A percentile compares a stretch with the other conserved stretches of the same genome.
phyloP scores from a whole-genome alignment of 1,140 invertebrate species.

The Pseudomyrmex gracilis region DNA sequence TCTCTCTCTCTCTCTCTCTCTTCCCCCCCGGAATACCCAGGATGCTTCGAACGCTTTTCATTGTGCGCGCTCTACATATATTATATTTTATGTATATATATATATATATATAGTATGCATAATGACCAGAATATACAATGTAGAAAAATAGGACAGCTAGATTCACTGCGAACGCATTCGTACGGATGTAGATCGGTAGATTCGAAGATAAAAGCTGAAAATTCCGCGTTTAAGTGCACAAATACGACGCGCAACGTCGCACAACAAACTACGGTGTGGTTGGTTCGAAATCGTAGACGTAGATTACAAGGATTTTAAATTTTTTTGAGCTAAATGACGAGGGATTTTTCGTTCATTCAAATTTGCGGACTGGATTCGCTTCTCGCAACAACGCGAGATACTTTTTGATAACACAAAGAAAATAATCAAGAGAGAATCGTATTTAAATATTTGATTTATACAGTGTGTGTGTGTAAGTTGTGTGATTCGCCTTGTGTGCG shows the following conservation, averaged over 20 bases:
- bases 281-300: no score
- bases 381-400: constrained; percentile 13
- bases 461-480: not conserved
- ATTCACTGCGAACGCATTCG: constrained; percentile 63
- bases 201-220: constrained; percentile 18
- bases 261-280: no score
- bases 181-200: not conserved
- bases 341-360: not conserved
- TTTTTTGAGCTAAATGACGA: no score
- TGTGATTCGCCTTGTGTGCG: constrained; percentile 1
- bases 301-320: no score
- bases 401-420: not conserved
- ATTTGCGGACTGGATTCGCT: not conserved
- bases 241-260: not conserved
- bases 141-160: constrained; percentile 81
- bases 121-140: constrained; percentile 78
- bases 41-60: constrained; percentile 4
- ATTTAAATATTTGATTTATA: constrained; percentile 36
- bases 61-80: constrained; percentile 44
- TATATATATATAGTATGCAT: constrained; percentile 58
- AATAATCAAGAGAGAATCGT: not conserved
- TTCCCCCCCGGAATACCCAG: not conserved
- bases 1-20: not conserved
- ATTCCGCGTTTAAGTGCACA: not conserved
- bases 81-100: no score